Evolutionary conservation across 2,113 vertebrate species (phyloP).

Genomic region (Lepisosteus oculatus): DNA sequence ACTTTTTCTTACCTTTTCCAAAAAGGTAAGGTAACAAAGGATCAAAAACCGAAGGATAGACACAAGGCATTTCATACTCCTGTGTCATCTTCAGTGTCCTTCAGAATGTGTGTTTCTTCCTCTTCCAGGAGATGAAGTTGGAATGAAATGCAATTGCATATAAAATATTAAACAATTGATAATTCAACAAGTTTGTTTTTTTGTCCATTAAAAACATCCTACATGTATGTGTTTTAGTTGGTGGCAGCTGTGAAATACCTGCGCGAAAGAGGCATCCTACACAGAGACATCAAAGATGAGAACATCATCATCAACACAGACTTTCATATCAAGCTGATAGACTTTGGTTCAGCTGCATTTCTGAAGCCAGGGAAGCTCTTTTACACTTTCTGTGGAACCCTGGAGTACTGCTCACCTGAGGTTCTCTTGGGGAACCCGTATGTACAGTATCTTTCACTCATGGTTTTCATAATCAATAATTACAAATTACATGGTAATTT

Average conservation of each 20-base stretch:
- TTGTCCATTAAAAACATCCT: conserved; percentile 2
- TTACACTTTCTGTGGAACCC: conserved; percentile 87
- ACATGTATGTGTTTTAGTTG: conserved; percentile 62
- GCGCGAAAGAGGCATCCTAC: conserved; percentile 71
- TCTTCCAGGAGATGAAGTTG: neutral
- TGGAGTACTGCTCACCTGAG: conserved; percentile 92
- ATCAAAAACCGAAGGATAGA: too few relatives aligned
- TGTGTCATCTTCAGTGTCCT: too few relatives aligned
- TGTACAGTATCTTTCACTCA: conserved; percentile 31
- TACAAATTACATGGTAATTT: too few relatives aligned
- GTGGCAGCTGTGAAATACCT: conserved; percentile 84
- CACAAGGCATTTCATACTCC: too few relatives aligned
- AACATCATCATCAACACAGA: conserved; percentile 87
- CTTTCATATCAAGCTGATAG: conserved; percentile 85
- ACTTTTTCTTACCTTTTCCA: too few relatives aligned
- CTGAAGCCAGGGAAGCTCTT: conserved; percentile 78
- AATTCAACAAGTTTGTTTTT: neutral
- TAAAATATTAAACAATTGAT: neutral
- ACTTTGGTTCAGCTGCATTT: conserved; percentile 86
- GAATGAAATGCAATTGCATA: too few relatives aligned
- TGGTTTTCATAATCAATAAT: too few relatives aligned
- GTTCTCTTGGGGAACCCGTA: conserved; percentile 89
- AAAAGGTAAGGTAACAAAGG: too few relatives aligned
- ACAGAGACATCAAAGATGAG: conserved; percentile 93
- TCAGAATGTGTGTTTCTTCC: neutral